Base-by-base conservation (phyloP, 2,888 invertebrate genomes). In the Polydrusus cervinus region DNA sequence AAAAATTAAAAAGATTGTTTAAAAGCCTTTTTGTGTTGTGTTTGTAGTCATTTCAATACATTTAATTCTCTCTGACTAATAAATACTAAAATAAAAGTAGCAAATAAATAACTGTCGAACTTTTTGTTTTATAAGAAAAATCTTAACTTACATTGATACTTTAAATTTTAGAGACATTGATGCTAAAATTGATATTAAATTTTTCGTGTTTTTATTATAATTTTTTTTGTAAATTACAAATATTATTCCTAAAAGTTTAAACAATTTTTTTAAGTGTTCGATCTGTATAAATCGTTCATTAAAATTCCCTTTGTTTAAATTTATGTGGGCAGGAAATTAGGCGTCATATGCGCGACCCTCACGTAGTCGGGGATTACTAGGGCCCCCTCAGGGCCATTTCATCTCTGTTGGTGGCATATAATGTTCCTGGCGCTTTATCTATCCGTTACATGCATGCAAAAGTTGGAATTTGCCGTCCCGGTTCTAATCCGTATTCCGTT, bases 391-490 rank as follows among this genome's bases (percentile, higher is more conserved):
- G 81, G 82, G 80, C 81, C 79, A 79, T 81, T 83, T 80, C 82
- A 82, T 83, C 82, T 82, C 82, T 81, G 82, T 80, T 78, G 79
- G 80, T 82, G 82, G 81, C 82, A 81, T 83, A 82, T 83, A 82
- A 80, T 81, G 82, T 82, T 80, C 78, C 75, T 78, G 83, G 84
- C 85, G 85, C 84, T 83, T 86, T 84, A 84, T 84, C 83, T 83
- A 79, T 81, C 79, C 81, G 81, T 80, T 79, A 77, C 81, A 81
- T 82, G 82, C 83, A 85, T 88, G 88, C 89, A 89, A 88, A 89
- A 89, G 89, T 88, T 89, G 88, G 88, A 89, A 88, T 88, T 88
- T 89, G 88, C 89, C 89, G 88, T 16, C 47, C 73, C 89, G 88
- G 88, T 66, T 73, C 89, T 89, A 89, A 89, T 89, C 88, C 88